Percentiles rank a stretch among this genome's conserved stretches.
phyloP scores from a whole-genome alignment of 2,113 vertebrate genomes.

The Delphinus delphis region DNA sequence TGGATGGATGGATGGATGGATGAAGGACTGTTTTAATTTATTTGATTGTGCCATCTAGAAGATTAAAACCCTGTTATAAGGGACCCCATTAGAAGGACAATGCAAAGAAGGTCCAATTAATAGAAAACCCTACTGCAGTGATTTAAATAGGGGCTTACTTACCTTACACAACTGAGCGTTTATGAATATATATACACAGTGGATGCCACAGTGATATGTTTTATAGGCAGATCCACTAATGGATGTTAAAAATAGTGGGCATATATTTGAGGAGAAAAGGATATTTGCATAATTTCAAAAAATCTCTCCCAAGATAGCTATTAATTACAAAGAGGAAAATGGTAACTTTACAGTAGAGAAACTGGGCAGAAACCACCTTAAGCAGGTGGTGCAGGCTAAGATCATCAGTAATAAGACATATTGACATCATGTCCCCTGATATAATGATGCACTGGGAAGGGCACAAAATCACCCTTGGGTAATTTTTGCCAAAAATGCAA shows the following conservation, averaged over 20 bases:
- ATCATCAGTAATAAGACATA: neutral
- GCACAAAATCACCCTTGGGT: neutral
- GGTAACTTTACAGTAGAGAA: neutral
- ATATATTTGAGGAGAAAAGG: neutral
- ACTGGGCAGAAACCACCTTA: neutral
- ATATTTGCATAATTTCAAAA: neutral
- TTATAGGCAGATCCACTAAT: neutral
- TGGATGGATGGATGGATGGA: neutral
- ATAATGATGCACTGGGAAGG: neutral
- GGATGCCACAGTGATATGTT: neutral
- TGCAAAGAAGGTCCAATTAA: slow-evolving; percentile 1
- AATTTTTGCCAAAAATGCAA: neutral
- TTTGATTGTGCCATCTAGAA: neutral
- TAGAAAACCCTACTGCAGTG: neutral
- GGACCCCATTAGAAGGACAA: neutral
- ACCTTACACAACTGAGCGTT: neutral
- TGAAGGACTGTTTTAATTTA: neutral
- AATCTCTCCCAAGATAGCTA: neutral
- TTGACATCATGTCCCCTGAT: neutral
- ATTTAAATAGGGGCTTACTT: neutral
- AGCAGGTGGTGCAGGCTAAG: neutral
- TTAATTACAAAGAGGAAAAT: neutral
- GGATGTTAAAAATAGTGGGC: neutral
- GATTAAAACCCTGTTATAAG: neutral
- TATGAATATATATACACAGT: neutral